Evolutionary conservation across 2,113 vertebrate genomes (phyloP).

Genomic region (Odontophorus gujanensis): DNA sequence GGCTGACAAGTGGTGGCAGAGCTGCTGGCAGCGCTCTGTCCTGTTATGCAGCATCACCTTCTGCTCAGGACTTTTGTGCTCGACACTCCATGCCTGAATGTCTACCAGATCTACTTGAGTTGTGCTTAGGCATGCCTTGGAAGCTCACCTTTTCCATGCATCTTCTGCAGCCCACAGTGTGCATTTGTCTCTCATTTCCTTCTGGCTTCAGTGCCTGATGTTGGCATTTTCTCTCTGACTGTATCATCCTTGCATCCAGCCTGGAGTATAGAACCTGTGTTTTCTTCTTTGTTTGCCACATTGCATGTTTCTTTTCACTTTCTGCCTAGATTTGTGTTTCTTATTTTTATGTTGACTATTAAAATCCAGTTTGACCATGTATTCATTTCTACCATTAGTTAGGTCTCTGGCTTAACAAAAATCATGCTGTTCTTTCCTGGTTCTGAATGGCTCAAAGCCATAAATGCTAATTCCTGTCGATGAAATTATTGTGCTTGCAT

Average conservation of each 20-base stretch:
- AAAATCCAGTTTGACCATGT: background rate
- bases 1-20: background rate
- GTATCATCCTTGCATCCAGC: background rate
- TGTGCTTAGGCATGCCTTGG: background rate
- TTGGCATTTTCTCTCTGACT: background rate
- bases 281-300: background rate
- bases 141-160: background rate
- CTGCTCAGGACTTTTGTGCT: background rate
- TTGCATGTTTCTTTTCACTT: background rate
- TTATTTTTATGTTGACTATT: background rate
- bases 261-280: background rate
- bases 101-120: background rate
- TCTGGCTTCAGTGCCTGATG: background rate
- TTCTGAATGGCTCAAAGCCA: background rate
- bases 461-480: background rate
- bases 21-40: background rate
- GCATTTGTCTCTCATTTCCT: background rate
- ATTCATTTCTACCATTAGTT: background rate
- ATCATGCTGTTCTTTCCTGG: background rate
- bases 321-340: background rate
- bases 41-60: background rate
- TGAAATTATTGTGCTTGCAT: background rate
- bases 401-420: background rate
- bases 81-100: accelerated
- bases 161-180: background rate